Evolutionary conservation across 2,113 vertebrate genomes (phyloP).

Genomic region (Thinocorus orbignyianus): DNA sequence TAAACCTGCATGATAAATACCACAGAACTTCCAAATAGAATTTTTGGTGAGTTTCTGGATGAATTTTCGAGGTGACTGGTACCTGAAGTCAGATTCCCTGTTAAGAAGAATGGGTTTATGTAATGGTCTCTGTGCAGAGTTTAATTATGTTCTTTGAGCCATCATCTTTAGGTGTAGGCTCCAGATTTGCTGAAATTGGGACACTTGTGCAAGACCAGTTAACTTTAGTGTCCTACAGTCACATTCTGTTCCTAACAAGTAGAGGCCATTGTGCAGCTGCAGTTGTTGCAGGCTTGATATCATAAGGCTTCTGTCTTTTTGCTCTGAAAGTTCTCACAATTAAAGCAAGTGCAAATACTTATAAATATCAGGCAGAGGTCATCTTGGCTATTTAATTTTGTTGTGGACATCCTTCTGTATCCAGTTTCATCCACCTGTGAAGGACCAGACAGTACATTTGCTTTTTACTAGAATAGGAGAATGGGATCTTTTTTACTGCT

Average conservation of each 20-base stretch:
- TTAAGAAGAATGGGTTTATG: background rate
- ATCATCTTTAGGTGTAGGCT: background rate
- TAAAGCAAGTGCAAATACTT: background rate
- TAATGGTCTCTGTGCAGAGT: background rate
- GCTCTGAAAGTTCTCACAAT: background rate
- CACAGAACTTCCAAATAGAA: background rate
- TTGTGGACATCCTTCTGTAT: background rate
- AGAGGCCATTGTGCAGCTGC: background rate
- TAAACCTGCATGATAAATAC: background rate
- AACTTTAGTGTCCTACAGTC: background rate
- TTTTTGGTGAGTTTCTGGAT: background rate
- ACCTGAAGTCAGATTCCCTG: background rate
- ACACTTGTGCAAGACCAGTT: background rate
- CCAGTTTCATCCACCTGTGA: background rate
- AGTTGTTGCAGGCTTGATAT: background rate
- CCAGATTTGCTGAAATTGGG: background rate
- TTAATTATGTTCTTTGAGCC: conserved; percentile 1
- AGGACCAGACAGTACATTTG: background rate
- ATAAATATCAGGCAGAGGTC: background rate
- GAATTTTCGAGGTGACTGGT: background rate
- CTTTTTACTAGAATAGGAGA: background rate
- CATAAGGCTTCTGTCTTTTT: background rate
- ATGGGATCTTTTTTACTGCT: background rate
- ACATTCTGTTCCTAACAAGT: background rate
- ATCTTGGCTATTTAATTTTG: background rate